Evolutionary conservation across 2,888 invertebrate species (phyloP), one percentile per base, ranked within the genome.

Genomic region (Craniophora ligustri): DNA sequence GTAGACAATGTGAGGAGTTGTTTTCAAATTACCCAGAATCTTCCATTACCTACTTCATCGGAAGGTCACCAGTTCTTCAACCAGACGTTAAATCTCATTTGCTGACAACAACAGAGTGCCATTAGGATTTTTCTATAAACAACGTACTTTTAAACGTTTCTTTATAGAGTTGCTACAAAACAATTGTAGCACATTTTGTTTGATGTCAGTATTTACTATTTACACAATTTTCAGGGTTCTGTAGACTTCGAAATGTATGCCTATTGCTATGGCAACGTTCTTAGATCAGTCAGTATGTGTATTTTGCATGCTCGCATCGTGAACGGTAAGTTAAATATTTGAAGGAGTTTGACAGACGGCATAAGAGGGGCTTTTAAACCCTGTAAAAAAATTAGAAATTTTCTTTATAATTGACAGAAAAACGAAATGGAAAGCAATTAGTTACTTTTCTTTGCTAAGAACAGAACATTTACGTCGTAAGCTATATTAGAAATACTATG

Each of bases 121-220:
- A 44, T 51, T 55, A 40, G 28, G 36, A 1, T 16, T 60, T 35
- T 55, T 34, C 49, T 53, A 36, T 54, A 63, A 67, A 53, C 48
- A 55, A 7, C 30, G 4, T 18, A 35, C 32, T 42, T 21, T 15
- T 50, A 34, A 32, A 42, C 19, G 21, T 23, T 28, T 60, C 36
- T 42, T 8, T 16, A 40, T n/a, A 19, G 30, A 45, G 35, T 36
- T 51, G 35, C 44, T 19, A 19, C 18, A 36, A 55, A 38, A 64
- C 57, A 55, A 57, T 46, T 44, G 28, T 15, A 18, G 44, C 49
- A 44, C 26, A 32, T 31, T n/a, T 36, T 51, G 65, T 64, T 63
- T 49, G 51, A 63, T 67, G 60, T 55, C 48, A 39, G 44, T 62
- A 53, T 36, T 55, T 48, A 67, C 32, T 57, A 50, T 63, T 56